Conservation (phyloP, 2,113 vertebrate species). For the Cervus canadensis region DNA sequence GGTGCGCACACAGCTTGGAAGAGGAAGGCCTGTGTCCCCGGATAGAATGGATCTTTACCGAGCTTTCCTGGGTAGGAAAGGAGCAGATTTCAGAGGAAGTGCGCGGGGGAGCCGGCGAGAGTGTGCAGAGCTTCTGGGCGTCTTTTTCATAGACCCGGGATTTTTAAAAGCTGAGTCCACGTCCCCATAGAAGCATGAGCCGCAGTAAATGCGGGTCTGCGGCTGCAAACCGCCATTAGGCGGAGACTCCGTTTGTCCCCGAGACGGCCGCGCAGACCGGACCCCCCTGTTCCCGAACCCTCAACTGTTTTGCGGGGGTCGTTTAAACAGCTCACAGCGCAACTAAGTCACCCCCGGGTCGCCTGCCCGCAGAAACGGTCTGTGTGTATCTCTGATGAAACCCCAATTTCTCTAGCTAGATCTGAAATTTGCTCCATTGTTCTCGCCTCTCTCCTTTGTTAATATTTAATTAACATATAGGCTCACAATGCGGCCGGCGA, state of each 20-base stretch:
- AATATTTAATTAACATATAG: constrained; percentile 95
- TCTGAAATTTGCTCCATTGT: constrained; percentile 92
- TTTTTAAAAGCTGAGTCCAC: background rate
- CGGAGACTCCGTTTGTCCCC: background rate
- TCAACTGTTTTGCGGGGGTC: background rate
- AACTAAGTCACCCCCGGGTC: background rate
- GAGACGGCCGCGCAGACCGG: background rate
- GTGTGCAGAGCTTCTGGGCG: background rate
- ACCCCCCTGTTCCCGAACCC: background rate
- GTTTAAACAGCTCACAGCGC: background rate
- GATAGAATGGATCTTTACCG: background rate
- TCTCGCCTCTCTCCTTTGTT: constrained; percentile 89
- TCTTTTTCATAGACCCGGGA: background rate
- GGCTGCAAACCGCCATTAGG: background rate
- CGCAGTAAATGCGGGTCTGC: background rate
- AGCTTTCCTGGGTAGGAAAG: background rate
- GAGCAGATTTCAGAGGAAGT: background rate
- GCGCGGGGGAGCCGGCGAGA: background rate
- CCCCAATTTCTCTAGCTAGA: constrained; percentile 68
- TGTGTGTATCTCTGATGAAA: background rate
- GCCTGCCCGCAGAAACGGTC: background rate
- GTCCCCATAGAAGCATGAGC: background rate
- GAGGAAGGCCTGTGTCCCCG: too few species aligned
- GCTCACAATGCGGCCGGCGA: constrained; percentile 84
- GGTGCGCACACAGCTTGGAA: background rate